These are phyloP conservation scores for Dryobates pubescens DNA, from an alignment of 2,797 vertebrate species.

Conservation along the genomic window DNA sequence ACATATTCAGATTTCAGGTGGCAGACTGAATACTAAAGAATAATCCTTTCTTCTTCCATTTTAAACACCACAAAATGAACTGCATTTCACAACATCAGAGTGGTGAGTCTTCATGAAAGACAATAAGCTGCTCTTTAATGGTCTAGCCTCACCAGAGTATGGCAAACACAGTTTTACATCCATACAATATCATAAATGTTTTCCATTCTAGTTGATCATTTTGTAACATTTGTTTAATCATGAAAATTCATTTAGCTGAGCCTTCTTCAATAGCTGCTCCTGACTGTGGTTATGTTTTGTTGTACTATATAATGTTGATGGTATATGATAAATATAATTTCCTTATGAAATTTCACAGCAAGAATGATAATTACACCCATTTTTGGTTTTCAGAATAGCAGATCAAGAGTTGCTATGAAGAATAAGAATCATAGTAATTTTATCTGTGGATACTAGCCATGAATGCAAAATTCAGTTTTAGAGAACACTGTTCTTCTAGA, in stretches of 20 bases:
- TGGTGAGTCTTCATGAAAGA: neutral
- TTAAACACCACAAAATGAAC: neutral
- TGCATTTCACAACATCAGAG: neutral
- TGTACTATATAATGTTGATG: neutral
- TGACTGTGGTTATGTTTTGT: neutral
- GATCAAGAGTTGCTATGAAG: neutral
- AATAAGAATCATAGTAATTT: neutral
- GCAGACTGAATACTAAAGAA: neutral
- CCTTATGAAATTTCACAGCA: neutral
- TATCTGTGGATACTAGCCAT: neutral
- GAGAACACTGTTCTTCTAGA: neutral
- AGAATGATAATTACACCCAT: neutral
- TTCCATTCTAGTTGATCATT: neutral
- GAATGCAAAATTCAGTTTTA: neutral
- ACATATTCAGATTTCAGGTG: neutral
- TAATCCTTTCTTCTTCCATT: neutral
- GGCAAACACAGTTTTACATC: neutral
- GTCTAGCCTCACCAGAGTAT: neutral
- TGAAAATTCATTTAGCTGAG: neutral
- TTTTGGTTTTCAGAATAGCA: neutral
- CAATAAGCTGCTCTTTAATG: neutral
- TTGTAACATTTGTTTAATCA: neutral
- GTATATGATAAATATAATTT: neutral
- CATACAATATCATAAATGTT: neutral
- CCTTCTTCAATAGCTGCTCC: neutral